phyloP scores from a whole-genome alignment of 64 coral and sea anemone genomes.

The Montipora cactus region DNA sequence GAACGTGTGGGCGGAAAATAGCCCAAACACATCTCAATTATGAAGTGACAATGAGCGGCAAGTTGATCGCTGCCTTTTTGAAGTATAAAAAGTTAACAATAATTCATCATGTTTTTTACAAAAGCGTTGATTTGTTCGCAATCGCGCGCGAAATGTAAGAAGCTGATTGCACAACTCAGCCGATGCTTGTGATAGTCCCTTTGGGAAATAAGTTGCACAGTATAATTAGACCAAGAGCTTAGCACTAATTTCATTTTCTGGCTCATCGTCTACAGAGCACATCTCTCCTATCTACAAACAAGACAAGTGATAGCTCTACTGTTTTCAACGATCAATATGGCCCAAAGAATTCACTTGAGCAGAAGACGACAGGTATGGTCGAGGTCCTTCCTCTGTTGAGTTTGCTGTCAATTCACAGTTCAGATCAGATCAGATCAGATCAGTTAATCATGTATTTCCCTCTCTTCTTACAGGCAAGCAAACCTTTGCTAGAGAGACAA shows the following conservation, averaged over 20 bases:
- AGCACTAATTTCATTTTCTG: constrained; percentile 14
- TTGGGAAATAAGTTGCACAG: neutral
- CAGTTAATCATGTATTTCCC: neutral
- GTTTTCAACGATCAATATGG: neutral
- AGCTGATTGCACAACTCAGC: constrained; percentile 16
- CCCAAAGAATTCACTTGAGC: constrained; percentile 8
- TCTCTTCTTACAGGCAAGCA: constrained; percentile 54
- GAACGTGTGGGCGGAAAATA: neutral
- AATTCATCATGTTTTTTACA: constrained; percentile 22
- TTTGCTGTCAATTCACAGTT: neutral
- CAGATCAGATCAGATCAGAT: neutral
- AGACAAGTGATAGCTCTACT: neutral
- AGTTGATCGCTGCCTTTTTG: constrained; percentile 23
- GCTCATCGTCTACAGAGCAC: constrained; percentile 2
- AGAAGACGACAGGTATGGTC: constrained; percentile 33
- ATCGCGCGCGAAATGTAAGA: constrained; percentile 28
- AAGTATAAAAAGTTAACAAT: constrained; percentile 20
- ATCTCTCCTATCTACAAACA: neutral
- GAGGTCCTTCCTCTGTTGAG: neutral
- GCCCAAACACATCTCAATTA: neutral
- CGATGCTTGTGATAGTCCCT: constrained; percentile 14
- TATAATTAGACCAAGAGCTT: constrained; percentile 23
- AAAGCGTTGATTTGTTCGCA: constrained; percentile 49
- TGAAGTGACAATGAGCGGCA: neutral
- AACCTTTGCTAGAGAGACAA: constrained; percentile 73